Evolutionary conservation across 2,888 invertebrate species (phyloP).

Genomic region (Netelia virgata): DNA sequence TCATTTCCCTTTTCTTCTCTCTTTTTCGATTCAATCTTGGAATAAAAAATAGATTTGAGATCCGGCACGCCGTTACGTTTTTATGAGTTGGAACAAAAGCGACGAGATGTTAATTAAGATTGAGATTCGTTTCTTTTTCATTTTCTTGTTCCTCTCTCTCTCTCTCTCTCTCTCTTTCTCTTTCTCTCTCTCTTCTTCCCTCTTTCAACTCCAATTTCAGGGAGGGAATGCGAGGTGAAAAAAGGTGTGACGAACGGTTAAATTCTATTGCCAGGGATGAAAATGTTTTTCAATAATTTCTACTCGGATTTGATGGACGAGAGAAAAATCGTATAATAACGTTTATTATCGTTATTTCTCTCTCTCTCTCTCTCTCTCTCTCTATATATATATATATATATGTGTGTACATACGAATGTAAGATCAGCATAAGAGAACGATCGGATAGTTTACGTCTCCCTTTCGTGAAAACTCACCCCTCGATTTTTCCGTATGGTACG

Average conservation of each 20-base stretch:
- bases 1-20: neutral
- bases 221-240: neutral
- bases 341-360: neutral
- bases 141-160: neutral
- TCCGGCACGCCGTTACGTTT: neutral
- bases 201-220: neutral
- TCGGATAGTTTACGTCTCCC: conserved; percentile 30
- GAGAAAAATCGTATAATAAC: conserved; percentile 19
- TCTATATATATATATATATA: neutral
- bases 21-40: neutral
- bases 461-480: conserved; percentile 24
- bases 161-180: too few relatives aligned
- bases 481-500: conserved; percentile 21
- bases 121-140: conserved; percentile 31
- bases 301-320: neutral
- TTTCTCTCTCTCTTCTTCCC: neutral
- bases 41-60: too few relatives aligned
- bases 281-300: conserved; percentile 3
- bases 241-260: conserved; percentile 6
- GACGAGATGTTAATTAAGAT: conserved; percentile 53
- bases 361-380: too few relatives aligned
- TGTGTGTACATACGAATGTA: neutral
- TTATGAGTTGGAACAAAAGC: conserved; percentile 17
- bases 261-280: conserved; percentile 23
- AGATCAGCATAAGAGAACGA: neutral